A percentile compares a stretch with the other conserved stretches of the same genome.
Conservation (phyloP, 2,113 vertebrate species). For the Chiloscyllium plagiosum region DNA sequence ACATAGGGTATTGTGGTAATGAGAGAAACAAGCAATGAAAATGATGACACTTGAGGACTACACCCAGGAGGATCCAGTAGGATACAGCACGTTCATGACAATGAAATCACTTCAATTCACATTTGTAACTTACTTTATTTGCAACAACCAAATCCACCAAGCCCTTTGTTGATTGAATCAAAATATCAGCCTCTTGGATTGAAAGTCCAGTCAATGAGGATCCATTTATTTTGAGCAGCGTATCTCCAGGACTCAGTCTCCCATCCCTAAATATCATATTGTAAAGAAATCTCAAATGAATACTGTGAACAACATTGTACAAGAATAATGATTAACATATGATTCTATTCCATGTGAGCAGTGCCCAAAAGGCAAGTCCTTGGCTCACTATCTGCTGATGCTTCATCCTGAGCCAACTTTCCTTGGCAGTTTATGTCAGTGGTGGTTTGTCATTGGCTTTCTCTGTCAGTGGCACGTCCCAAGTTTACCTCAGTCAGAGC, state of each 20-base stretch:
- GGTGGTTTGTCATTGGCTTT: not conserved
- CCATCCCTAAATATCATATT: constrained; percentile 46
- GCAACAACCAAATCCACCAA: constrained; percentile 44
- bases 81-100: not conserved
- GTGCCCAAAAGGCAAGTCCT: not conserved
- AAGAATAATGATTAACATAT: not conserved
- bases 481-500: not conserved
- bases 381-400: not conserved
- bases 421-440: not conserved
- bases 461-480: not conserved
- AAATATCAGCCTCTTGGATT: constrained; percentile 46
- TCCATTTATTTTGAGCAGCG: constrained; percentile 51
- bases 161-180: constrained; percentile 40
- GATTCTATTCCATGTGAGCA: not conserved
- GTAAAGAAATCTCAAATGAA: not conserved
- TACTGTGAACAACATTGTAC: not conserved
- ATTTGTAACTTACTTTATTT: constrained; percentile 47
- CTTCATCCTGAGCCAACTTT: not conserved
- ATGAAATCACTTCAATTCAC: not conserved
- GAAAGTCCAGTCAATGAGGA: constrained; percentile 52
- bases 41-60: not conserved
- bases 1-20: not conserved
- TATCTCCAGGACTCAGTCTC: constrained; percentile 49
- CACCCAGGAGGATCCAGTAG: not conserved
- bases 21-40: not conserved